Evolutionary conservation across 2,797 vertebrate genomes (phyloP).

Genomic region (Oreochromis mossambicus): DNA sequence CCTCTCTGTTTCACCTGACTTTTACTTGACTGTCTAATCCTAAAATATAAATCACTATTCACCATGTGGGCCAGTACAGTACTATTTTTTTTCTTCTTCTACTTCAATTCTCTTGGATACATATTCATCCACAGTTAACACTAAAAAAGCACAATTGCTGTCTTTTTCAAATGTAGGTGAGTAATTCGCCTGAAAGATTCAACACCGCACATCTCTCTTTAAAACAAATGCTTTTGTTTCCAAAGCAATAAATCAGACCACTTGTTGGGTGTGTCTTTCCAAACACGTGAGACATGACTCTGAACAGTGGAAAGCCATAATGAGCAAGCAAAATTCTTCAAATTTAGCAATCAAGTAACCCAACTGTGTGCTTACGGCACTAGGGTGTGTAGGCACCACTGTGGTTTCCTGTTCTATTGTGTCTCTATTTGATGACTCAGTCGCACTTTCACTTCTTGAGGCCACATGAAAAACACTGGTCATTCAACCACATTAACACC

Average conservation of each 20-base stretch:
- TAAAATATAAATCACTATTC: not conserved
- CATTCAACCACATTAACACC: conserved; percentile 47
- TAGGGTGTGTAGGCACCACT: conserved; percentile 27
- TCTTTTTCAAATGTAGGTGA: conserved; percentile 20
- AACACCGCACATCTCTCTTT: not conserved
- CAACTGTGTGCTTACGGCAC: not conserved
- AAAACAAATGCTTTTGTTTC: conserved; percentile 14
- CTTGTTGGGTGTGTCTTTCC: conserved; percentile 26
- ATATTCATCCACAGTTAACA: not conserved
- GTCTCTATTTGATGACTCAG: conserved; percentile 68
- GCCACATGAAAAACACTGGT: conserved; percentile 45
- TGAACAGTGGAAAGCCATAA: conserved; percentile 24
- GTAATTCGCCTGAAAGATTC: conserved; percentile 26
- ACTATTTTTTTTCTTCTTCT: not conserved
- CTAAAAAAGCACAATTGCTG: not conserved
- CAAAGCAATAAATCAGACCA: conserved; percentile 8
- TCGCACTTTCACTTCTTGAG: conserved; percentile 58
- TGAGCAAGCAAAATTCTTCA: conserved; percentile 6
- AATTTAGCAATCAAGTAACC: conserved; percentile 17
- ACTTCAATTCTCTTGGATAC: not conserved
- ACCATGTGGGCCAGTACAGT: not conserved
- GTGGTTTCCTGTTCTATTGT: conserved; percentile 55
- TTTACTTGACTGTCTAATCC: not conserved
- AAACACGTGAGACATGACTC: conserved; percentile 31
- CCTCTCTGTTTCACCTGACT: not conserved